A percentile compares a stretch with the other conserved stretches of the same genome.
These are phyloP conservation scores for Erannis defoliaria DNA, from an alignment of 2,888 invertebrate genomes.

Conservation along the genomic window DNA sequence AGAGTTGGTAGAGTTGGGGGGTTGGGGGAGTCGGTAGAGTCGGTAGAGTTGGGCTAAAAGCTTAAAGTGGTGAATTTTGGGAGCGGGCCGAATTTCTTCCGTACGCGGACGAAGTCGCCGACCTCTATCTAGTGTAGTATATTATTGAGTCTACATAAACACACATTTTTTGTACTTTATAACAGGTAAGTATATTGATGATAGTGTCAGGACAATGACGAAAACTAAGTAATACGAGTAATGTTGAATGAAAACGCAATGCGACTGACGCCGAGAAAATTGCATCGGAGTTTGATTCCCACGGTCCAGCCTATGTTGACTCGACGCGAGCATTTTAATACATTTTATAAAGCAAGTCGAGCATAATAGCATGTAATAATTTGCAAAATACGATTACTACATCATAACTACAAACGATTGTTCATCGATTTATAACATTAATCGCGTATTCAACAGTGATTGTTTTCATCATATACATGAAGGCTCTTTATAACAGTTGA, in stretches of 20 bases:
- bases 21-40: too few species aligned
- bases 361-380: constrained; percentile 10
- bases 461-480: too few species aligned
- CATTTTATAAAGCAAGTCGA: constrained; percentile 11
- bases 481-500: too few species aligned
- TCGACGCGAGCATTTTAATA: constrained; percentile 19
- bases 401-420: background rate
- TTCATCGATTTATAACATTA: constrained; percentile 1
- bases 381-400: constrained; percentile 11
- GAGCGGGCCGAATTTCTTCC: too few species aligned
- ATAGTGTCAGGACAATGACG: constrained; percentile 33
- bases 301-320: constrained; percentile 33
- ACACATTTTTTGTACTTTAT: background rate
- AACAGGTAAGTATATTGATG: background rate
- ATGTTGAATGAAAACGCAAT: constrained; percentile 34
- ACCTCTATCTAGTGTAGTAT: too few species aligned
- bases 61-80: too few species aligned
- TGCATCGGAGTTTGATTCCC: constrained; percentile 44
- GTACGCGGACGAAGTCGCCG: too few species aligned
- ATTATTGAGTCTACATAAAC: too few species aligned
- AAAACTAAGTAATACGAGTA: constrained; percentile 32
- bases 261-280: constrained; percentile 43
- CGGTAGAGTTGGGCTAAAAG: too few species aligned
- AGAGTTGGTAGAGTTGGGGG: too few species aligned
- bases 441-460: background rate